Base-by-base conservation (phyloP, 2,797 vertebrate genomes). In the Anas georgica region DNA sequence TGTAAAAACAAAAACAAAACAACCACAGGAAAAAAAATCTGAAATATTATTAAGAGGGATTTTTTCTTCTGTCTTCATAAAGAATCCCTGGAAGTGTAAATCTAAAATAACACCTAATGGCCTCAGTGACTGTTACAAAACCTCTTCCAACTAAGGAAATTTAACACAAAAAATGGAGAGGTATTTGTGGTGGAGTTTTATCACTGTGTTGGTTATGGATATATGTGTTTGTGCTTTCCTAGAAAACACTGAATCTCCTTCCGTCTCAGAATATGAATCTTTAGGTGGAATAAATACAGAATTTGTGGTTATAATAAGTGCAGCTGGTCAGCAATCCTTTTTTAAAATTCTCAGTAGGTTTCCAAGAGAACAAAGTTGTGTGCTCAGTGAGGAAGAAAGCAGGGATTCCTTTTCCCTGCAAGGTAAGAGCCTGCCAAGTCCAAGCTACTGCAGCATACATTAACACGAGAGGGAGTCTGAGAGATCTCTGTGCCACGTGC, bases 151-250 rank as follows among this genome's bases (percentile, higher is more conserved):
- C 37, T 22, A 31, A 66, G 62, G 72, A 16, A 78, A 37, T n/a
- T 64, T 35, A 33, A 35, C 5, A 17, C 18, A 48, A 59, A 12
- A 48, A 74, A 12, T 2, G 12, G 15, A 15, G 18, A 33, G 7
- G 46, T 16, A 6, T 31, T 29, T 62, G 35, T 66, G 58, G 50
- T 4, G 9, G 50, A 52, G 15, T 16, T 52, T 52, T 48, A 10
- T 22, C 25, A 20, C 48, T n/a, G 46, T 39, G 28, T 28, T 59
- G 37, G 9, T 39, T 82, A 16, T 15, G 8, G 81, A 33, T 33
- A 22, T 0, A 0, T 15, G 11, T 35, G 28, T 45, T 82, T 1
- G 0, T 5, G 33, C 50, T 50, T 45, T 52, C 15, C 29, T 7
- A 31, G 56, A 37, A 37, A 20, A 37, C 29, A 60, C n/a, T 8